Conservation (phyloP, 2,888 invertebrate species). For the Operophtera brumata region DNA sequence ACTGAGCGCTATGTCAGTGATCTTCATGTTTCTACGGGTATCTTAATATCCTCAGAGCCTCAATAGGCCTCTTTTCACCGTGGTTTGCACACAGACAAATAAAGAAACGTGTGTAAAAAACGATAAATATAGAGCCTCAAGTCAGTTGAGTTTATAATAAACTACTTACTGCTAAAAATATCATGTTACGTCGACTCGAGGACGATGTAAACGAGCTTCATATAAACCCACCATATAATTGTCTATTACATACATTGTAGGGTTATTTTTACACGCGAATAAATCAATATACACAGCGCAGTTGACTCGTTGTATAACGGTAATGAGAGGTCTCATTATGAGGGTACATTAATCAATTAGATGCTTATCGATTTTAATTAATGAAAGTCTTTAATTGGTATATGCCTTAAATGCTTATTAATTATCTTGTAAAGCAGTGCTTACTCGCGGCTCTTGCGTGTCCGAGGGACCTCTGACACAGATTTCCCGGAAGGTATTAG, state of each 20-base stretch:
- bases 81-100: too few species aligned
- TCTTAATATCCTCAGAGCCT: too few species aligned
- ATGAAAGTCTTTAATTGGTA: slow-evolving; percentile 60
- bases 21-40: too few species aligned
- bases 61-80: too few species aligned
- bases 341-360: slow-evolving; percentile 50
- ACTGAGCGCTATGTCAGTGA: too few species aligned
- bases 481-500: slow-evolving; percentile 63
- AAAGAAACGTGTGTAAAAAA: too few species aligned
- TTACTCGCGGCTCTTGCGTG: slow-evolving; percentile 55
- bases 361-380: slow-evolving; percentile 54
- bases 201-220: not conserved
- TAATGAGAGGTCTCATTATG: slow-evolving; percentile 42
- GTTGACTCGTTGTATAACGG: slow-evolving; percentile 18
- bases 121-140: too few species aligned
- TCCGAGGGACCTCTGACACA: slow-evolving; percentile 58
- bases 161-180: too few species aligned
- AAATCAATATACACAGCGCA: slow-evolving; percentile 14
- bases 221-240: not conserved
- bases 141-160: too few species aligned
- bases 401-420: slow-evolving; percentile 58
- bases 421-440: slow-evolving; percentile 58
- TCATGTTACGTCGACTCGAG: not conserved
- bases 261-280: slow-evolving; percentile 9
- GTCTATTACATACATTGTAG: slow-evolving; percentile 10